Evolutionary conservation across 2,797 vertebrate species (phyloP), one percentile per base, ranked within the genome.

Genomic region (Enoplosus armatus): DNA sequence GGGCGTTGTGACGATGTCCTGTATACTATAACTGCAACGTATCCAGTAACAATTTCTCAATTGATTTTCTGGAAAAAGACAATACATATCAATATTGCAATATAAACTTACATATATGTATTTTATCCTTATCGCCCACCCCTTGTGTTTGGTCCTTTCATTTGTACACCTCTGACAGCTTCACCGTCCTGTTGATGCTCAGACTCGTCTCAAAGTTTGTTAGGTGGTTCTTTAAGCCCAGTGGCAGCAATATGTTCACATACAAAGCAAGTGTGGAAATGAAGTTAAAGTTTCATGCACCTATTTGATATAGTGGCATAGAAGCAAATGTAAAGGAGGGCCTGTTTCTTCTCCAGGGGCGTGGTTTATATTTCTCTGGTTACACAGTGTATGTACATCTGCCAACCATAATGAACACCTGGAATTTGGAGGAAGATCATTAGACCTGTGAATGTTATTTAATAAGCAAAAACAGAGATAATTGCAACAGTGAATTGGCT

Each of bases 321-420:
- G 5, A 35, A 69, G 53, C 31, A 45, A 51, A 66, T 67, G 24
- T 15, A 18, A 16, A 50, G 29, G 35, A 53, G 29, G 8, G 37
- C 5, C 14, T 3, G 8, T 55, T 66, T 56, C 20, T 43, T 65
- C 61, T 74, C 47, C 4, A 5, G 43, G 26, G 24, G 0, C 24
- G 41, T 26, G 8, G 6, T n/a, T 77, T 37, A 47, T 39, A 45
- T 67, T 64, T 47, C 47, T 54, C 60, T 60, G 43, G 41, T 50
- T 48, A 41, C 65, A 65, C 31, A 22, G 27, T 56, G 37, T 43
- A 24, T 55, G 37, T 51, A 65, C 58, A 72, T 71, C 69, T 69
- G 47, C 59, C 39, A 64, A 24, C 41, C 10, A 9, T 50, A 60
- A 70, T 68, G 39, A 78, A 72, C 69, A 62, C 20, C 37, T 66